These are phyloP conservation scores for Manis crassicaudata DNA, from an alignment of 2,797 vertebrate species.

Conservation along the genomic window DNA sequence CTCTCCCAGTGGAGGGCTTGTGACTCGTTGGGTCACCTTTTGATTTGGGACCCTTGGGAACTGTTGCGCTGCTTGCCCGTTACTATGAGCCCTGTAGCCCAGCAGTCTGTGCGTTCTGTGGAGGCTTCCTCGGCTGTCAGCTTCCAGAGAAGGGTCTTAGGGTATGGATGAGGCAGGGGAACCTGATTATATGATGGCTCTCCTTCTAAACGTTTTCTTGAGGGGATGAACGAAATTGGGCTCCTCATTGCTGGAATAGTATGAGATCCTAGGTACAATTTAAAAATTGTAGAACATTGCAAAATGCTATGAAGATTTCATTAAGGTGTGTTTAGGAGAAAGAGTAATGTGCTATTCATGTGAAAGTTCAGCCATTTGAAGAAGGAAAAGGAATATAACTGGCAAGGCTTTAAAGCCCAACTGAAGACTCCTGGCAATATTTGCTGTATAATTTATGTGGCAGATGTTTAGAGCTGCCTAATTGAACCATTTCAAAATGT, in stretches of 20 bases:
- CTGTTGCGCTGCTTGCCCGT: not conserved
- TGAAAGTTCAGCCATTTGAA: constrained; percentile 61
- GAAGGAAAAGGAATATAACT: constrained; percentile 54
- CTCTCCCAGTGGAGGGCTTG: not conserved
- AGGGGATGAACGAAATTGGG: not conserved
- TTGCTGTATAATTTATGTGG: constrained; percentile 81
- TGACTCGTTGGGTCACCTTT: not conserved
- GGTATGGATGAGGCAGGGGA: not conserved
- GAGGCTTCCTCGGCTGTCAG: not conserved
- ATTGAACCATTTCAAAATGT: constrained; percentile 82
- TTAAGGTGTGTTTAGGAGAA: constrained; percentile 63
- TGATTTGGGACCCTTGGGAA: not conserved
- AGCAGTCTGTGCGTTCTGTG: not conserved
- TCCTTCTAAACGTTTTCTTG: not conserved
- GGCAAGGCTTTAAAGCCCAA: constrained; percentile 77
- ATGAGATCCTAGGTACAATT: not conserved
- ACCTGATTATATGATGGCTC: too few relatives aligned
- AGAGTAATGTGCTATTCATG: constrained; percentile 68
- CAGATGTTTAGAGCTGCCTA: constrained; percentile 79
- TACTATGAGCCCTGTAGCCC: not conserved
- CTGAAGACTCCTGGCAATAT: constrained; percentile 63
- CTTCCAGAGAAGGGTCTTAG: not conserved
- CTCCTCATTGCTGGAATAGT: not conserved
- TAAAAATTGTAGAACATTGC: not conserved
- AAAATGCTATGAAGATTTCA: not conserved